Evolutionary conservation across 2,888 invertebrate genomes (phyloP).

Genomic region (Metalampra italica): DNA sequence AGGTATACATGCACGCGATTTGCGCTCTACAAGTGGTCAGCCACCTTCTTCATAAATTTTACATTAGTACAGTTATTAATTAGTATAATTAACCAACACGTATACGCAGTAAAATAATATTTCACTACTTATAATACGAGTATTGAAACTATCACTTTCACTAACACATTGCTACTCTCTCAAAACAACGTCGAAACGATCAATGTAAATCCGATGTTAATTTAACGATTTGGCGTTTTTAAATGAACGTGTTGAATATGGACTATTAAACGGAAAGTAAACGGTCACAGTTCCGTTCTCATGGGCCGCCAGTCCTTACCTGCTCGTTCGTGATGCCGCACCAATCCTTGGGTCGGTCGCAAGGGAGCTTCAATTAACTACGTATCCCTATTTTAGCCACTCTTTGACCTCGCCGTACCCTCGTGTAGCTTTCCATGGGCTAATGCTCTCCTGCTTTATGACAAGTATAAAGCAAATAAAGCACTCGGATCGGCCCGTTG

Average conservation of each 20-base stretch:
- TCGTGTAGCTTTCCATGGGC: too few species aligned
- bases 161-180: neutral
- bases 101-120: too few species aligned
- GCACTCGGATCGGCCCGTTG: too few species aligned
- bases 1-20: too few species aligned
- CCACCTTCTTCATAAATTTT: neutral
- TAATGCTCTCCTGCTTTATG: too few species aligned
- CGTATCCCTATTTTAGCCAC: too few species aligned
- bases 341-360: slow-evolving; percentile 49
- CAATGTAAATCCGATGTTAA: slow-evolving; percentile 9
- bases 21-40: neutral
- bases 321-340: slow-evolving; percentile 46
- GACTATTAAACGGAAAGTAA: slow-evolving; percentile 5
- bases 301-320: slow-evolving; percentile 26
- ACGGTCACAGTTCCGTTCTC: slow-evolving; percentile 11
- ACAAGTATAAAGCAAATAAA: too few species aligned
- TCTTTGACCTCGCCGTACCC: too few species aligned
- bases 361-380: slow-evolving; percentile 16
- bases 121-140: neutral
- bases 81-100: too few species aligned
- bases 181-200: too few species aligned
- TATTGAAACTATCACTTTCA: slow-evolving; percentile 4
- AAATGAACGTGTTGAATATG: slow-evolving; percentile 1
- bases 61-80: too few species aligned
- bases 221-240: slow-evolving; percentile 4